phyloP scores from a whole-genome alignment of 2,888 invertebrate species.

The Ypsolopha scabrella region DNA sequence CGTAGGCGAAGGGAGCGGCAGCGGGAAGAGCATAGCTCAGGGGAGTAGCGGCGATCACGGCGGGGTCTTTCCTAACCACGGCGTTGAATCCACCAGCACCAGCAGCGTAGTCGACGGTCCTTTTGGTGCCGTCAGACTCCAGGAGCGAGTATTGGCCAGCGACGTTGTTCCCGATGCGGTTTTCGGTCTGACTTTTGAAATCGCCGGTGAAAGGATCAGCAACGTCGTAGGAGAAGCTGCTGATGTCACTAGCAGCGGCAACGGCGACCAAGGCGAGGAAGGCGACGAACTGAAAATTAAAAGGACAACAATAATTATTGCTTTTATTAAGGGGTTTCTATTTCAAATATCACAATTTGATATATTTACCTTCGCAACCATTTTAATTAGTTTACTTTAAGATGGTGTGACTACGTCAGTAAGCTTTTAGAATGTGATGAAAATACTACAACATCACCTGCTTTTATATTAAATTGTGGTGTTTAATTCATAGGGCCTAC shows the following conservation, averaged over 20 bases:
- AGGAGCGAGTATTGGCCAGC: slow-evolving; percentile 65
- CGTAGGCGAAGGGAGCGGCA: slow-evolving; percentile 13
- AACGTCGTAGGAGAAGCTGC: slow-evolving; percentile 66
- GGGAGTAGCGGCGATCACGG: slow-evolving; percentile 27
- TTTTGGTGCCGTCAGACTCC: slow-evolving; percentile 64
- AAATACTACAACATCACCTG: not conserved
- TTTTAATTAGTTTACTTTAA: not conserved
- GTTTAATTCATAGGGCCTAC: no score
- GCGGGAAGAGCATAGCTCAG: slow-evolving; percentile 20
- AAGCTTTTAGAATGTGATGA: not conserved
- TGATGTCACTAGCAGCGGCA: slow-evolving; percentile 18
- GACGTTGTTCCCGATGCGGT: slow-evolving; percentile 58
- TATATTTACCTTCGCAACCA: not conserved
- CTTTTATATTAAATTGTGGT: not conserved
- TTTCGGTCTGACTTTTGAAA: slow-evolving; percentile 65
- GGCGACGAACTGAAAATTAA: not conserved
- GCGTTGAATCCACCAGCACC: slow-evolving; percentile 69
- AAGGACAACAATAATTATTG: not conserved
- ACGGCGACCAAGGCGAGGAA: slow-evolving; percentile 1
- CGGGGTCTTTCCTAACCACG: slow-evolving; percentile 63
- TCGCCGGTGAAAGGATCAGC: slow-evolving; percentile 69
- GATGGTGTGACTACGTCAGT: not conserved
- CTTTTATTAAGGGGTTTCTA: no score
- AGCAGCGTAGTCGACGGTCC: slow-evolving; percentile 70
- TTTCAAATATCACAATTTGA: no score